Percentiles rank a stretch among this genome's conserved stretches.
Evolutionary conservation across 2,888 invertebrate species (phyloP).

Genomic region (Drosophila imparisetae): DNA sequence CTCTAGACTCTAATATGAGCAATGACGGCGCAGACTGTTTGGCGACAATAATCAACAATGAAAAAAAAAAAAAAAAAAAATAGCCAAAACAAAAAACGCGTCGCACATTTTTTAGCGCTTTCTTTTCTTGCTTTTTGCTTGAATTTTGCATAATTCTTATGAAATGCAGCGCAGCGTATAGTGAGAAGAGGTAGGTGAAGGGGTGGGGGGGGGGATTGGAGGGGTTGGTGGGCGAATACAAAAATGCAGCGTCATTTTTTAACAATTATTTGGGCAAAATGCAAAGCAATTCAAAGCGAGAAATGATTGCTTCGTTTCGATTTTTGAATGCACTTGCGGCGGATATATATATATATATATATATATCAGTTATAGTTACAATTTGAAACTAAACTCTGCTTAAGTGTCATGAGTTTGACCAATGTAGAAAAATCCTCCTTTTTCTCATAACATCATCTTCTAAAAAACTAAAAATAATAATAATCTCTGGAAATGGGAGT

Average conservation of each 20-base stretch:
- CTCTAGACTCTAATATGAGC: conserved; percentile 29
- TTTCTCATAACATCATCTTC: background rate
- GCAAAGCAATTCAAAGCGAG: background rate
- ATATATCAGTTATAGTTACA: background rate
- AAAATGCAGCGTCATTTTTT: background rate
- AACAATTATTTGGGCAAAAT: background rate
- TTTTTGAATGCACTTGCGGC: background rate
- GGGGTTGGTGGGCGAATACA: background rate
- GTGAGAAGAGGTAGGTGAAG: background rate
- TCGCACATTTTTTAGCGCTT: conserved; percentile 13
- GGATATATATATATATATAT: too few relatives aligned
- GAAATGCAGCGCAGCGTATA: too few relatives aligned
- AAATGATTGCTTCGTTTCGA: background rate
- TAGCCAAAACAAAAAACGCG: background rate
- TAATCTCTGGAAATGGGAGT: background rate
- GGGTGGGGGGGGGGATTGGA: background rate
- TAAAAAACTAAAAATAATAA: background rate
- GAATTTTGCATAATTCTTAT: conserved; percentile 59
- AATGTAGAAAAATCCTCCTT: background rate
- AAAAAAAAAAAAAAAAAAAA: conserved; percentile 12
- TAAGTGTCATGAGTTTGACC: background rate
- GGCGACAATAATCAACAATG: conserved; percentile 32
- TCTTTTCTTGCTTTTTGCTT: conserved; percentile 1
- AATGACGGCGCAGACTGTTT: conserved; percentile 46
- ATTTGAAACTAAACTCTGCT: background rate